phyloP scores from a whole-genome alignment of 2,888 invertebrate species.

The Byasa hedistus region DNA sequence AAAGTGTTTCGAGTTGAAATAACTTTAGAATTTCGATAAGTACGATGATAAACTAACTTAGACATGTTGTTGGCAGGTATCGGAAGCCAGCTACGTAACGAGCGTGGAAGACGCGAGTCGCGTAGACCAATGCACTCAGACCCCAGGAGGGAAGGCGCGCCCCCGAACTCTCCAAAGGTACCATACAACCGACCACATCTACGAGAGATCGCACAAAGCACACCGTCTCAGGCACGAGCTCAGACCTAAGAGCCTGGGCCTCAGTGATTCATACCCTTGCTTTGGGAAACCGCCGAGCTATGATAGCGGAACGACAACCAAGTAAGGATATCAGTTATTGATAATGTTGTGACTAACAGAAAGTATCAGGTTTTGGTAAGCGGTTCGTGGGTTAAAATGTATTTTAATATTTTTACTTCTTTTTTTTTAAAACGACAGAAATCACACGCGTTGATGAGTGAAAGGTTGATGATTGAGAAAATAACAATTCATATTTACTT shows the following conservation, averaged over 20 bases:
- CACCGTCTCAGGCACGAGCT: constrained; percentile 52
- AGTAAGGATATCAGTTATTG: constrained; percentile 52
- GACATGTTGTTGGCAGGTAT: constrained; percentile 52
- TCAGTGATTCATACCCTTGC: constrained; percentile 66
- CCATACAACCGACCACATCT: constrained; percentile 74
- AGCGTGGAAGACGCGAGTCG: constrained; percentile 66
- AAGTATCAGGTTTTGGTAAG: background rate
- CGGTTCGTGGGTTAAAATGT: background rate
- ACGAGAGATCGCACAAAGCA: constrained; percentile 55
- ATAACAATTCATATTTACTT: background rate
- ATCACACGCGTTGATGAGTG: too few relatives aligned
- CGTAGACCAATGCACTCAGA: constrained; percentile 73
- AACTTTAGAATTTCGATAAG: background rate
- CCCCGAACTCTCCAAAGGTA: constrained; percentile 78
- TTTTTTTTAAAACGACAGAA: too few relatives aligned
- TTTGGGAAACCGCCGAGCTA: constrained; percentile 66
- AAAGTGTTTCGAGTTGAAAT: too few relatives aligned
- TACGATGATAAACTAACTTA: background rate
- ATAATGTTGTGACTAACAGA: constrained; percentile 32
- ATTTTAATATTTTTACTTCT: background rate
- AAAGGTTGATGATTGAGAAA: background rate
- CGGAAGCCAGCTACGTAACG: constrained; percentile 74
- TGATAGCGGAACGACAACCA: constrained; percentile 56
- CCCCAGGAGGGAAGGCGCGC: constrained; percentile 66
- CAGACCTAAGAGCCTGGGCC: constrained; percentile 62